Evolutionary conservation across 2,888 invertebrate species (phyloP), one percentile per base, ranked within the genome.

Genomic region (Pseudococcus jackbeardsleyi): DNA sequence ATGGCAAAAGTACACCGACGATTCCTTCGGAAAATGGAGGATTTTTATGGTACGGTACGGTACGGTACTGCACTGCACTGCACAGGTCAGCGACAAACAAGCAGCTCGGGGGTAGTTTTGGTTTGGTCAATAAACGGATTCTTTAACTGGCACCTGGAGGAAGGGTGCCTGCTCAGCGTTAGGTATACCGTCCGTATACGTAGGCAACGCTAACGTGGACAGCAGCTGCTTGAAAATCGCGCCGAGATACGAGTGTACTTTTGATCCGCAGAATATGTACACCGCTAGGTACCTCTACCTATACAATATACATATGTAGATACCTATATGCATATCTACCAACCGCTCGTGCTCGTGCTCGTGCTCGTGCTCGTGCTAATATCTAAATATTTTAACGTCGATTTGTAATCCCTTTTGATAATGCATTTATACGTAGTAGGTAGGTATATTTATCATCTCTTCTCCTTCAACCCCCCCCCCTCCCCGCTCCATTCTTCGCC

Each of bases 101-200:
- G 86, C 33, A 39, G 46, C 22, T 59, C 86, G 86, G 86, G 42
- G 64, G 86, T 86, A 86, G 86, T 86, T 86, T 86, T 86, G 86
- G 86, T 86, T 86, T 86, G 86, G 86, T 86, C 86, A 86, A 86
- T 72, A 86, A 86, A 86, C 86, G 86, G 86, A 86, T 86, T 86
- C 86, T 86, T 59, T 86, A 86, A 42, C 22, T 68, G 86, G 86
- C 86, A 86, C 86, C 86, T 86, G 86, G 86, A 82, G 79, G 79
- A 86, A 64, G 86, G 86, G 68, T 85, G 59, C 59, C 33, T 48
- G 85, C 59, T 15, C 59, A 84, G 22, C 48, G 48, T 22, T 50
- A 59, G 46, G 48, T 84, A 48, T 17, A n/a, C n/a, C n/a, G n/a
- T n/a, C n/a, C n/a, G n/a, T n/a, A n/a, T n/a, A 46, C 22, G 33